phyloP scores from a whole-genome alignment of 2,113 vertebrate species.

The Odocoileus hemionus region DNA sequence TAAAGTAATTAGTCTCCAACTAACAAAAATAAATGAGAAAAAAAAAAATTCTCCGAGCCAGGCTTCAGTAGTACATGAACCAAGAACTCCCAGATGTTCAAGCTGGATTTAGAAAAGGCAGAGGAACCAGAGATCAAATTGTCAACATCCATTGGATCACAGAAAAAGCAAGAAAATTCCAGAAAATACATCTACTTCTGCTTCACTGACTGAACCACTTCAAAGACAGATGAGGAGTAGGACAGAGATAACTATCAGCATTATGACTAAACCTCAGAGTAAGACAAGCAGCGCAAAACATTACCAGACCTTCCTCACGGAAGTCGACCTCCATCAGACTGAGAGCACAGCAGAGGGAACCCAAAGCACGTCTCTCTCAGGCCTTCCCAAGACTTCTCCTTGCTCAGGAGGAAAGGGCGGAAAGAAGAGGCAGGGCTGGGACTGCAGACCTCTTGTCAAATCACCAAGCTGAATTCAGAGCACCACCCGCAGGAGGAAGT shows the following conservation, averaged over 20 bases:
- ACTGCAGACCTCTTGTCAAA: neutral
- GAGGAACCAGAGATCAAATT: neutral
- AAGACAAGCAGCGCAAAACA: neutral
- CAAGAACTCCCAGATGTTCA: neutral
- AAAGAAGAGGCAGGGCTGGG: neutral
- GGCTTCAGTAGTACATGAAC: neutral
- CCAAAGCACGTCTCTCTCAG: neutral
- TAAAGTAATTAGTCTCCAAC: too few species aligned
- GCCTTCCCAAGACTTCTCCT: neutral
- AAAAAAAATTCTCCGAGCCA: neutral
- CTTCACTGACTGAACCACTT: neutral
- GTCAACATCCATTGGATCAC: neutral
- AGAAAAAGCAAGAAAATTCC: neutral
- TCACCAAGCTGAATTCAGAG: neutral
- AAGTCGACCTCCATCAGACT: neutral
- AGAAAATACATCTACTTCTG: neutral
- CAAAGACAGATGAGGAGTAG: neutral
- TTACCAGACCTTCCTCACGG: neutral
- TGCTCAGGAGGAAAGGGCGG: rapidly evolving
- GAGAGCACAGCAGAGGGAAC: neutral
- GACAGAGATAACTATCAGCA: neutral
- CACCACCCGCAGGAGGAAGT: neutral
- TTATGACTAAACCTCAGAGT: neutral
- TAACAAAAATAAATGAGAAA: too few species aligned
- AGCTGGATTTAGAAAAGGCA: neutral